Conservation (phyloP, 2,113 vertebrate species). For the Canis aureus region DNA sequence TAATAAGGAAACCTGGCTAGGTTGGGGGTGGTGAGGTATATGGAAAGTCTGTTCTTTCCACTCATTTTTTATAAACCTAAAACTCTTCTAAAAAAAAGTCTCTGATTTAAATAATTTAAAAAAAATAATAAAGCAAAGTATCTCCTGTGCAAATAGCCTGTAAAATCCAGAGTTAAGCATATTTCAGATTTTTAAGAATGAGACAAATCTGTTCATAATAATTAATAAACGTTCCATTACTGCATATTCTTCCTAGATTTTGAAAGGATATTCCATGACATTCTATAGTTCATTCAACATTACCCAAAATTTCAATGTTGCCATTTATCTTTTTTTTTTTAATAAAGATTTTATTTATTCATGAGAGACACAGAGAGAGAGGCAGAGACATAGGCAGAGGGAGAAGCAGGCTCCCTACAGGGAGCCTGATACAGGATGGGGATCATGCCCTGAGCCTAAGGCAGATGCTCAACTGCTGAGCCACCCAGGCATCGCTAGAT, state of each 20-base stretch:
- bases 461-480: no score
- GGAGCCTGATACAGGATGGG: no score
- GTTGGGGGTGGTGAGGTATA: rapidly evolving
- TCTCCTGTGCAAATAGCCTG: background rate
- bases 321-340: background rate
- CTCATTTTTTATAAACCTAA: background rate
- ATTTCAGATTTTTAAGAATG: background rate
- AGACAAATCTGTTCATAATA: background rate
- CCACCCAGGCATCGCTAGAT: background rate
- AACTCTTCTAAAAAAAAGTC: background rate
- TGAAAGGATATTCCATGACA: background rate
- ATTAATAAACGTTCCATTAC: background rate
- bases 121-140: background rate
- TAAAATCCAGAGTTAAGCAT: background rate
- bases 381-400: no score
- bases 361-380: no score
- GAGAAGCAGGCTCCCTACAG: no score
- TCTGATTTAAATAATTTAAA: background rate
- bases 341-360: no score
- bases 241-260: background rate
- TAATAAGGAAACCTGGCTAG: background rate
- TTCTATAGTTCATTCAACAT: background rate
- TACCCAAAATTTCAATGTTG: background rate
- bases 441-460: no score
- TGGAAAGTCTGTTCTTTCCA: background rate